Base-by-base conservation (phyloP, 2,797 vertebrate species). In the Spinus pinus region DNA sequence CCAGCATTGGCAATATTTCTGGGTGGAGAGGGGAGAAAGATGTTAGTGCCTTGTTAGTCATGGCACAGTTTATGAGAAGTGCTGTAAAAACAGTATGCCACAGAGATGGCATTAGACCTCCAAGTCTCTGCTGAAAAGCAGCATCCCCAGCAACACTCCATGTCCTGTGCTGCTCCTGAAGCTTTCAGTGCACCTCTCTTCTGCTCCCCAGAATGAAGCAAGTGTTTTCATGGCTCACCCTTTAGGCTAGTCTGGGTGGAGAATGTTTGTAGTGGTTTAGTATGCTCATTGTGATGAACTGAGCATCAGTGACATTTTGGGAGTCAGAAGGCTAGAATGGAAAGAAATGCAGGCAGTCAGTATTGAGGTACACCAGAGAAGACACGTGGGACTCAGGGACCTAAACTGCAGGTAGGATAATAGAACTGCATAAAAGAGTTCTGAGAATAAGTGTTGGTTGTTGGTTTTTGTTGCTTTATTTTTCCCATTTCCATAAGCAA, bases 331-430 rank as follows among this genome's bases (percentile, higher is more conserved):
- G 49, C 58, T 57, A 16, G 49, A 72, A 84, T 22, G 58, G 60
- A 90, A 82, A 91, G 69, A 42, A 23, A 46, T 0, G 15, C 44
- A 65, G 64, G 39, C 65, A 69, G 2, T 27, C 61, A 17, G 46
- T 33, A n/a, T 5, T 14, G 12, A 87, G 53, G 35, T 28, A 44
- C 19, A 65, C 13, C 65, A 72, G 19, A 39, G 66, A 47, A 57
- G 37, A 47, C 10, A 7, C 2, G 21, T 2, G 7, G 57, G 54
- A 47, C 19, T 17, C 0, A 0, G 54, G 54, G 64, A 78, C 56
- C 28, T 53, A 25, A 49, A 53, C 31, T 57, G 30, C 65, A 67
- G 19, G 33, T 69, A 25, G 16, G 53, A 65, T 46, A 60, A 61
- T 6, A 81, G 61, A 88, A 87, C 5, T 41, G 24, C 46, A 23